These are phyloP conservation scores for Kryptolebias ocellatus DNA, from an alignment of 2,797 vertebrate genomes.

Conservation along the genomic window DNA sequence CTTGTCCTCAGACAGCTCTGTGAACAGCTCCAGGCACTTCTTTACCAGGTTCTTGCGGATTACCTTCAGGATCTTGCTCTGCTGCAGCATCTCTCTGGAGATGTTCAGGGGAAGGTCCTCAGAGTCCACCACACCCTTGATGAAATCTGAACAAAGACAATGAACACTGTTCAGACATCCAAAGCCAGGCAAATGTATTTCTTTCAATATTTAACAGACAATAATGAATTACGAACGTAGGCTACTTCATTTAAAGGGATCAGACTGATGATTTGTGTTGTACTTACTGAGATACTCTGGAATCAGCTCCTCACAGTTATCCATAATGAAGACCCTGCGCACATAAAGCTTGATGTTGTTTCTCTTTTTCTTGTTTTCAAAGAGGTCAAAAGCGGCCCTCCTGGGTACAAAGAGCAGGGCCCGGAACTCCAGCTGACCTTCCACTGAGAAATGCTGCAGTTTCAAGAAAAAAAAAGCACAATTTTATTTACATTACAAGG, in stretches of 20 bases:
- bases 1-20: constrained; percentile 90
- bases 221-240: not conserved
- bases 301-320: constrained; percentile 97
- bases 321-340: constrained; percentile 97
- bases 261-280: not conserved
- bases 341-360: constrained; percentile 97
- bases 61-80: constrained; percentile 98
- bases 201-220: not conserved
- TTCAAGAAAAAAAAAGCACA: constrained; percentile 8
- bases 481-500: not conserved
- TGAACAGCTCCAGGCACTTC: constrained; percentile 94
- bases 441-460: constrained; percentile 81
- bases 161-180: constrained; percentile 7
- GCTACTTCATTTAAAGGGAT: constrained; percentile 1
- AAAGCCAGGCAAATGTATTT: not conserved
- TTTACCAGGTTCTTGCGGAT: constrained; percentile 98
- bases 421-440: constrained; percentile 93
- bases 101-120: constrained; percentile 95
- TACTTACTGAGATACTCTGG: constrained; percentile 96
- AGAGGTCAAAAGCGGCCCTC: constrained; percentile 90
- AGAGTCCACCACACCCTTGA: constrained; percentile 94
- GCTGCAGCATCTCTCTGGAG: constrained; percentile 97
- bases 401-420: constrained; percentile 91
- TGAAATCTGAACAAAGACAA: constrained; percentile 83
- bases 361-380: constrained; percentile 93